phyloP scores from a whole-genome alignment of 2,888 invertebrate species.

The Ophion ellenae region DNA sequence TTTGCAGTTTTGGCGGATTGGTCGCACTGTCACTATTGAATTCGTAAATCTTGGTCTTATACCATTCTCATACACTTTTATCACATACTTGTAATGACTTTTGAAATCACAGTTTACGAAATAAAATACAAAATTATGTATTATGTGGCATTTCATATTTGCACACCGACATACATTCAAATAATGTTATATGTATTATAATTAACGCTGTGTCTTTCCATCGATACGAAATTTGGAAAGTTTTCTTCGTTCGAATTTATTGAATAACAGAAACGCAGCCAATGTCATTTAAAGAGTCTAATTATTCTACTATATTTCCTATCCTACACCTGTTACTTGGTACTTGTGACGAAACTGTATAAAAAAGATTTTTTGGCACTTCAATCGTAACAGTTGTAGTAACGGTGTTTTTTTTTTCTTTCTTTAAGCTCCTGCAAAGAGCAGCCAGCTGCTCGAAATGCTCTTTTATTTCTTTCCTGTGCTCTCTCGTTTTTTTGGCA shows the following conservation, averaged over 20 bases:
- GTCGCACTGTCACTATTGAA: neutral
- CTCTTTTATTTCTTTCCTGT: slow-evolving; percentile 22
- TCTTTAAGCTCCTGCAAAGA: slow-evolving; percentile 66
- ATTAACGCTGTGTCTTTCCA: slow-evolving; percentile 6
- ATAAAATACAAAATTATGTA: slow-evolving; percentile 45
- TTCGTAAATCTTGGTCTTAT: slow-evolving; percentile 21
- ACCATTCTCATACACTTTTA: slow-evolving; percentile 61
- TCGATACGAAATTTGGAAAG: slow-evolving; percentile 38
- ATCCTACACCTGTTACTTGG: slow-evolving; percentile 26
- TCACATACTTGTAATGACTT: slow-evolving; percentile 59
- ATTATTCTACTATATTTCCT: slow-evolving; percentile 41
- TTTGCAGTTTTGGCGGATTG: neutral
- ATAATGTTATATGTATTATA: slow-evolving; percentile 33
- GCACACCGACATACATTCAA: slow-evolving; percentile 26
- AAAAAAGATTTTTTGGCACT: slow-evolving; percentile 66
- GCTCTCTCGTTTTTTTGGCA: slow-evolving; percentile 2
- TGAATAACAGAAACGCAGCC: neutral
- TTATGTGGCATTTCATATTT: slow-evolving; percentile 15
- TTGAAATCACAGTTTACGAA: slow-evolving; percentile 60
- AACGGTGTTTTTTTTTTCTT: slow-evolving; percentile 15
- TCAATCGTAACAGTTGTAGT: slow-evolving; percentile 48
- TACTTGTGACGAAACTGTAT: slow-evolving; percentile 41
- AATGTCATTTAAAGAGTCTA: slow-evolving; percentile 19
- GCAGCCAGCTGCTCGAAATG: slow-evolving; percentile 75
- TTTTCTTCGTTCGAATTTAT: slow-evolving; percentile 16